Evolutionary conservation across 2,888 invertebrate species (phyloP), one percentile per base, ranked within the genome.

Genomic region (Cephus pygmeus): DNA sequence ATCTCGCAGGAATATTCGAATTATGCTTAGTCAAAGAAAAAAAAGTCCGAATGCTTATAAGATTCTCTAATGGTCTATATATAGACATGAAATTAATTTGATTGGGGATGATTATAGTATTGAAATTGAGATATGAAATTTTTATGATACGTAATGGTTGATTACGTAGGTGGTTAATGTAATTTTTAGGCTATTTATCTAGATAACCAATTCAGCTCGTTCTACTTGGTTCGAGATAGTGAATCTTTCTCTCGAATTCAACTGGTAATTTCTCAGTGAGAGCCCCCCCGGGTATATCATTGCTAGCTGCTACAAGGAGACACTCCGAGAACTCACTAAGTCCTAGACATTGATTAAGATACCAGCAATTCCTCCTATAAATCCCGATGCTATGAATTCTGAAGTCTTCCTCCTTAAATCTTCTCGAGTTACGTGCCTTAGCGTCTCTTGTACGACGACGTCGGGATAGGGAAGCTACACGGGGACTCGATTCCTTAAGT

Each of bases 321-420:
- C 56, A 23, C 56, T 23, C 40, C 9, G 56, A 9, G 1, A 56
- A 31, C 56, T 9, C 71, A 12, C 71, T 79, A 82, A 83, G 81
- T 84, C 80, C 79, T 81, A 84, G 83, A 83, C 84, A 84, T 85
- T 85, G 85, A 85, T 85, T 85, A 85, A 85, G 79, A 76, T 75
- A 73, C 73, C 79, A 34, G 76, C 84, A 79, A 84, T 68, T 78
- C 77, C 75, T 75, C 76, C 81, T 77, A 85, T 85, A 84, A 85
- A 82, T 81, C 76, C 82, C 56, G 77, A 81, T 82, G 73, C 78
- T 73, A 31, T 75, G 79, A 79, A 81, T 81, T 78, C 78, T 74
- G 75, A 79, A 73, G 34, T 69, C 77, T 68, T 78, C 81, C 76
- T 79, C 80, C 80, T 80, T 81, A 76, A 78, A 69, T 77, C 83